Percentiles rank a stretch among this genome's conserved stretches.
phyloP scores from a whole-genome alignment of 2,888 invertebrate species.

The Heliconius erato region DNA sequence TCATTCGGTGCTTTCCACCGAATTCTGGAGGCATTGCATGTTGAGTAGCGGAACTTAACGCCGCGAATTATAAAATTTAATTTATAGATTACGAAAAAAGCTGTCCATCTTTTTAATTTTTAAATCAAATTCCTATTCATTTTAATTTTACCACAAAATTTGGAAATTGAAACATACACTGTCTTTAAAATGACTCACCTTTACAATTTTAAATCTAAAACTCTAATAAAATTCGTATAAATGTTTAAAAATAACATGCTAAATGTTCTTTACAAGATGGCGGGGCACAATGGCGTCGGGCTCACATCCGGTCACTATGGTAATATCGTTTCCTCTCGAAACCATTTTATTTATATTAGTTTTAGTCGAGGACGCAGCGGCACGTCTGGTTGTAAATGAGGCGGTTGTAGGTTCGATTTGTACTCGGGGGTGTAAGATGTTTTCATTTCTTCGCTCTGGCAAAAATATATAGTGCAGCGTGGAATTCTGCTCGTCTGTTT shows the following conservation, averaged over 20 bases:
- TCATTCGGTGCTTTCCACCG: too few species aligned
- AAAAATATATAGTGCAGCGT: too few species aligned
- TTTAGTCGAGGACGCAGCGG: slow-evolving; percentile 28
- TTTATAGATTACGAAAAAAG: too few species aligned
- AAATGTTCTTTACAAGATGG: slow-evolving; percentile 65
- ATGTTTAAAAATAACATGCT: slow-evolving; percentile 34
- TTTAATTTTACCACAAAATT: neutral
- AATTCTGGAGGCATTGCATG: too few species aligned
- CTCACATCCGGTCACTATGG: slow-evolving; percentile 73
- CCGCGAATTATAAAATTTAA: too few species aligned
- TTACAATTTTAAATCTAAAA: neutral
- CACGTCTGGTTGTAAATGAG: neutral
- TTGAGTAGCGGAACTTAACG: too few species aligned
- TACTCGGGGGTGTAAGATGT: too few species aligned
- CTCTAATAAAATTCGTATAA: neutral
- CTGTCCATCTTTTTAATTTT: too few species aligned
- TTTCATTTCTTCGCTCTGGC: too few species aligned
- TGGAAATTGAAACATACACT: neutral
- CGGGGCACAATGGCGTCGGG: slow-evolving; percentile 75
- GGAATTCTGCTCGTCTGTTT: too few species aligned
- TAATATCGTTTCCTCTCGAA: slow-evolving; percentile 55
- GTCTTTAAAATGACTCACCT: neutral
- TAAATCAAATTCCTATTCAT: neutral
- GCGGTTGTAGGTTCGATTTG: neutral
- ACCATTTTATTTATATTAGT: slow-evolving; percentile 39